A percentile compares a stretch with the other conserved stretches of the same genome.
These are phyloP conservation scores for Columba livia DNA, from an alignment of 2,113 vertebrate genomes.

Conservation along the genomic window DNA sequence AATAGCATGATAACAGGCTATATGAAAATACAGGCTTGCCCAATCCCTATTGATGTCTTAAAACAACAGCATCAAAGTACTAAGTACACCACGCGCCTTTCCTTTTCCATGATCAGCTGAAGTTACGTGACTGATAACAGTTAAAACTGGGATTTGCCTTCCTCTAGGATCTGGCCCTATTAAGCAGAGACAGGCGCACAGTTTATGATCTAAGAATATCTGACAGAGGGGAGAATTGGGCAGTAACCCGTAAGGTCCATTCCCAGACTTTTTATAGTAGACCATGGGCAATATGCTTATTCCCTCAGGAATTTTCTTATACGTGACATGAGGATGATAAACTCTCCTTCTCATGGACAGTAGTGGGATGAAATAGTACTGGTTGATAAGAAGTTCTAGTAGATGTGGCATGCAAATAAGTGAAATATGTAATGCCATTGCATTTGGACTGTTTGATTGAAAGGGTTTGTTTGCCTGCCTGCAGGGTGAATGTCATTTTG, in stretches of 20 bases:
- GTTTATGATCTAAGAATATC: not conserved
- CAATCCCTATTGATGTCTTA: not conserved
- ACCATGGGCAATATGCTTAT: not conserved
- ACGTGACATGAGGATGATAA: not conserved
- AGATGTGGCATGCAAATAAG: not conserved
- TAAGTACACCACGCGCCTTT: not conserved
- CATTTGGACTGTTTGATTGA: not conserved
- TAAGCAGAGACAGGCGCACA: not conserved
- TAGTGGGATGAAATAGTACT: not conserved
- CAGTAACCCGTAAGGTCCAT: not conserved
- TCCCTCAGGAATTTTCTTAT: not conserved
- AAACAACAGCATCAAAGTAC: not conserved
- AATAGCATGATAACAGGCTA: not conserved
- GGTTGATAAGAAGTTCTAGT: not conserved
- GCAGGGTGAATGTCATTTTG: not conserved
- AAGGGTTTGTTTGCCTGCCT: not conserved
- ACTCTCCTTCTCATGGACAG: not conserved
- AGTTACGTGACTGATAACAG: not conserved
- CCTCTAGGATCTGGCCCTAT: not conserved
- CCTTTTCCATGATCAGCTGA: not conserved
- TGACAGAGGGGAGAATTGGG: not conserved
- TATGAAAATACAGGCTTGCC: not conserved
- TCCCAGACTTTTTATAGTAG: not conserved
- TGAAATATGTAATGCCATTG: not conserved
- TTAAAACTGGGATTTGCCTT: conserved; percentile 1